Conservation (phyloP, 2,113 vertebrate species). For the Atrichornis clamosus region DNA sequence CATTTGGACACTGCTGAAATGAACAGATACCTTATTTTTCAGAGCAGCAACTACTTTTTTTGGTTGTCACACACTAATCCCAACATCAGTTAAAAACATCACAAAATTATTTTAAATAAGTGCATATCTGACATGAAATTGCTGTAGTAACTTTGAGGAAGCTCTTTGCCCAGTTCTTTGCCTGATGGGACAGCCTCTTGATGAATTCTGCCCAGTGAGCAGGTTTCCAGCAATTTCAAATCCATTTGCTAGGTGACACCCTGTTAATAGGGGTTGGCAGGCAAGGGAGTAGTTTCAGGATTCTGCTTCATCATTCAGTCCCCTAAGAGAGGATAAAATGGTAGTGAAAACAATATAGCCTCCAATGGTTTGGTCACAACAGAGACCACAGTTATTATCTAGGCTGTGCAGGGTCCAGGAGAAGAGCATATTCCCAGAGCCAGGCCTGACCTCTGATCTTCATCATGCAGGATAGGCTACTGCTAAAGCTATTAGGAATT, state of each 20-base stretch:
- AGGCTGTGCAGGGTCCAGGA: background rate
- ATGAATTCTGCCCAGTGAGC: background rate
- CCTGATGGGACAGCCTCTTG: background rate
- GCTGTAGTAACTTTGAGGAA: background rate
- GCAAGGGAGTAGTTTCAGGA: background rate
- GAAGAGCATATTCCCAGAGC: background rate
- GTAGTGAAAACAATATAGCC: background rate
- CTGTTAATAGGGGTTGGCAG: background rate
- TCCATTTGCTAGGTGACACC: background rate
- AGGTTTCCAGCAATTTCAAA: constrained; percentile 7
- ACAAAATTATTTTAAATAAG: background rate
- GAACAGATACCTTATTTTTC: background rate
- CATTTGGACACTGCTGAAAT: background rate
- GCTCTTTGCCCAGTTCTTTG: background rate
- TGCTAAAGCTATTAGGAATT: background rate
- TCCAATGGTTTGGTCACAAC: background rate
- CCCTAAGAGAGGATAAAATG: background rate
- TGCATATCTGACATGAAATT: background rate
- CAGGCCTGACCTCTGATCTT: background rate
- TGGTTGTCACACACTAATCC: rapidly evolving
- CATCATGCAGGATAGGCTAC: background rate
- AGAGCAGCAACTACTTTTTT: background rate
- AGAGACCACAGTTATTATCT: background rate
- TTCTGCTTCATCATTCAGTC: background rate
- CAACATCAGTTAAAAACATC: background rate